phyloP scores from a whole-genome alignment of 2,113 vertebrate species.

The Lethenteron reissneri region DNA sequence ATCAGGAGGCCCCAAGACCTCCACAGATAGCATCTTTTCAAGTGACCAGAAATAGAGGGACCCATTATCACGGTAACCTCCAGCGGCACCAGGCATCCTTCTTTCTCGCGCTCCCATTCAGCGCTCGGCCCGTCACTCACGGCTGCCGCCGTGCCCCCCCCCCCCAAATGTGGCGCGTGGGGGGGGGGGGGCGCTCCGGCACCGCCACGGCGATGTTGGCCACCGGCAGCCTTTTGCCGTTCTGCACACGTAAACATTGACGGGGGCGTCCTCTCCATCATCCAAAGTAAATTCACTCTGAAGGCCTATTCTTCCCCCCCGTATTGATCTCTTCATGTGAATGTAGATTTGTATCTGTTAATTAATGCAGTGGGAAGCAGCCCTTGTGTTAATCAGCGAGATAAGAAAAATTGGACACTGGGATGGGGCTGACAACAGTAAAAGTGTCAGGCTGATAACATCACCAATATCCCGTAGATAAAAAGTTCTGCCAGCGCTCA shows the following conservation, averaged over 20 bases:
- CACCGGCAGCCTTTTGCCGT: slow-evolving; percentile 10
- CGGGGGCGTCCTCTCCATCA: slow-evolving; percentile 76
- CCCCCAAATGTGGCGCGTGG: no score
- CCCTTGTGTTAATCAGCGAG: slow-evolving; percentile 99
- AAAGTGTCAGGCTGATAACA: slow-evolving; percentile 84
- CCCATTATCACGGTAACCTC: no score
- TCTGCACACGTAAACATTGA: slow-evolving; percentile 54
- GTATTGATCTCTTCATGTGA: slow-evolving; percentile 99
- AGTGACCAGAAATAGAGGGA: no score
- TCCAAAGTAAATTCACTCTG: slow-evolving; percentile 99
- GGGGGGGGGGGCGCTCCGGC: no score
- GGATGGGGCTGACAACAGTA: slow-evolving; percentile 82
- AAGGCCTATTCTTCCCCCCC: slow-evolving; percentile 95
- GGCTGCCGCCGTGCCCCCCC: no score
- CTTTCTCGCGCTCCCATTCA: no score
- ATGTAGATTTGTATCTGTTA: slow-evolving; percentile 99
- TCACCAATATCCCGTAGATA: slow-evolving; percentile 79
- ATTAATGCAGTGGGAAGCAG: slow-evolving; percentile 99
- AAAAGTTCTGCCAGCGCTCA: slow-evolving; percentile 85
- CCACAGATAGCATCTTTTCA: no score
- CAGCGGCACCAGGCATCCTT: no score
- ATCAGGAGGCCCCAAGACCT: no score
- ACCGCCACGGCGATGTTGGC: no score
- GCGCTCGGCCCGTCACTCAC: no score
- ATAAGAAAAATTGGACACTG: slow-evolving; percentile 99